These are phyloP conservation scores for Pristionchus entomophagus DNA, from an alignment of 2,888 invertebrate genomes.

Conservation along the genomic window DNA sequence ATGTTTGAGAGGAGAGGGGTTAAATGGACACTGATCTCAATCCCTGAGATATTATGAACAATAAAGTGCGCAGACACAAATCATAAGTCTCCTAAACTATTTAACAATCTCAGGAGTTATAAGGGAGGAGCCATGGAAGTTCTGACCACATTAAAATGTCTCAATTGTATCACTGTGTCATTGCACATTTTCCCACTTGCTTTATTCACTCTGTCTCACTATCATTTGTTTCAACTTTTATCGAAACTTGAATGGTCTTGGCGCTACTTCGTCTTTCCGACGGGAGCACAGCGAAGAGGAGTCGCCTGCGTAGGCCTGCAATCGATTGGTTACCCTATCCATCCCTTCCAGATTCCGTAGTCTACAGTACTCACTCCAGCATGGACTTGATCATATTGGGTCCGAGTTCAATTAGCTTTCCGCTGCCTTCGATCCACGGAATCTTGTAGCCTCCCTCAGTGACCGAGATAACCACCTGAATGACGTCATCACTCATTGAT, in stretches of 20 bases:
- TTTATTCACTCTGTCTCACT: too few species aligned
- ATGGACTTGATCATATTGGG: not conserved
- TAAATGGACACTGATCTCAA: too few species aligned
- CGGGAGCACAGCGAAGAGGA: not conserved
- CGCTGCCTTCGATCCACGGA: constrained; percentile 6
- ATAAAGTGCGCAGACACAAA: too few species aligned
- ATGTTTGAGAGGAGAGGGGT: too few species aligned
- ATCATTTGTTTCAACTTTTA: not conserved
- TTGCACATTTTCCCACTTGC: not conserved
- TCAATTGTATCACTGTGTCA: too few species aligned
- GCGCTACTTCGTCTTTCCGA: not conserved
- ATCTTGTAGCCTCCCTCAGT: constrained; percentile 28
- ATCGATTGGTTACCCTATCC: not conserved
- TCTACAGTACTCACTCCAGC: constrained; percentile 10
- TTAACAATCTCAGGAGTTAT: too few species aligned
- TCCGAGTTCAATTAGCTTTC: not conserved
- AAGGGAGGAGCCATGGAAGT: too few species aligned
- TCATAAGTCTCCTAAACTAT: too few species aligned
- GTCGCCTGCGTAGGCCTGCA: not conserved
- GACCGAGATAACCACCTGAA: not conserved
- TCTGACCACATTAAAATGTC: too few species aligned
- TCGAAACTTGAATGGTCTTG: not conserved
- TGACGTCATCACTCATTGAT: not conserved
- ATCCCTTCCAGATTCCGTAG: not conserved
- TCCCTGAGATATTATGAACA: too few species aligned